phyloP scores from a whole-genome alignment of 64 coral and sea anemone species.

The Stichodactyla mertensii region DNA sequence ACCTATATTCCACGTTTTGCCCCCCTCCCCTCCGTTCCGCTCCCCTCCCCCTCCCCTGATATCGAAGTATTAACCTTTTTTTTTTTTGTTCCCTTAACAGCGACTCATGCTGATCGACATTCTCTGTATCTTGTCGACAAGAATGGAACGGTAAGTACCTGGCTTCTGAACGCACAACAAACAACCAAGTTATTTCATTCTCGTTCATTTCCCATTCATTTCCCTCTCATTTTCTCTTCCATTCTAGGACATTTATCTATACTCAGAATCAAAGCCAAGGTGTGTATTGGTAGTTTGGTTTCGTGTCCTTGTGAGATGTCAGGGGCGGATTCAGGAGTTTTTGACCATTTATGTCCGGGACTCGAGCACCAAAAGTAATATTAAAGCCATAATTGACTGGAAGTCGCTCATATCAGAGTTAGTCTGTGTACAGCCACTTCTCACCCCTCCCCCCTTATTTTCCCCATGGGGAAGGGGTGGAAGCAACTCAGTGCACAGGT shows the following conservation, averaged over 20 bases:
- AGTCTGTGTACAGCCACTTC: no score
- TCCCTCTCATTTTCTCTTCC: not conserved
- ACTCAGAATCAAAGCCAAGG: conserved; percentile 79
- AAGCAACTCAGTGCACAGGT: no score
- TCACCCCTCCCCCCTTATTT: no score
- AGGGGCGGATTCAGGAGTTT: no score
- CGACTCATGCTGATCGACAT: conserved; percentile 77
- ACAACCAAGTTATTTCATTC: not conserved
- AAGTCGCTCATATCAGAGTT: no score
- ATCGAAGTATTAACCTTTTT: not conserved
- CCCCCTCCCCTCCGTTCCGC: no score
- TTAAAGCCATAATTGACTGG: no score
- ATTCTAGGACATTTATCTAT: conserved; percentile 71
- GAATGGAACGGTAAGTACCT: conserved; percentile 62
- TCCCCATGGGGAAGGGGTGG: no score
- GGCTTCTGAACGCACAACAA: not conserved
- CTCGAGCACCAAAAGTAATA: no score
- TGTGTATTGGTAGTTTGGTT: not conserved
- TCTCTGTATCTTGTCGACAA: conserved; percentile 91
- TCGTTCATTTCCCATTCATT: not conserved
- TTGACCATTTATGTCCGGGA: no score
- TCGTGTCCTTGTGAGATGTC: no score
- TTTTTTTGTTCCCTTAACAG: conserved; percentile 25
- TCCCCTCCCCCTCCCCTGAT: not conserved
- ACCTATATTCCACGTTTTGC: no score